Percentiles rank a stretch among this genome's conserved stretches.
phyloP scores from a whole-genome alignment of 2,113 vertebrate species.

The Aleadryas rufinucha region DNA sequence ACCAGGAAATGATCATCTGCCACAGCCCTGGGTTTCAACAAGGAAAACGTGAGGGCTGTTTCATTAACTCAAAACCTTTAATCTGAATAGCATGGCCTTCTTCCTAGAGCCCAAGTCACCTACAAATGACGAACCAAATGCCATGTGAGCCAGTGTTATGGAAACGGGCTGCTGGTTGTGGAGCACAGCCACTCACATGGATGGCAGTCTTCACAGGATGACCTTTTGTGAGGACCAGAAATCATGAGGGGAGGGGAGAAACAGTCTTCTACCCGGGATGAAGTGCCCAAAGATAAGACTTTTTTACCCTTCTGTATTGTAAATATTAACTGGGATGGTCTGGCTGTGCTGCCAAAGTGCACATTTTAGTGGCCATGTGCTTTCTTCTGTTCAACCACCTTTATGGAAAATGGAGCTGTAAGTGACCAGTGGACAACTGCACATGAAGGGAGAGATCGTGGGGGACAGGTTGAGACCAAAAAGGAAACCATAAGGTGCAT shows the following conservation, averaged over 20 bases:
- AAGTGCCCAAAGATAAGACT: neutral
- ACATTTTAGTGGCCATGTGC: neutral
- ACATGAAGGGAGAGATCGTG: neutral
- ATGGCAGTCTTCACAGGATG: neutral
- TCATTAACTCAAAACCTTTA: neutral
- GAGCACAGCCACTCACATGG: accelerated
- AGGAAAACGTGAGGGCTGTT: neutral
- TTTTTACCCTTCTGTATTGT: neutral
- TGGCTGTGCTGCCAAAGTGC: neutral
- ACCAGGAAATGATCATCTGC: neutral
- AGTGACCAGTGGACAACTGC: neutral
- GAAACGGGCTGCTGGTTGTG: neutral
- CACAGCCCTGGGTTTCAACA: neutral
- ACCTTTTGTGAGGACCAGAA: neutral
- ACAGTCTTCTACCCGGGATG: neutral
- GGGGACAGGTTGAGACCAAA: neutral
- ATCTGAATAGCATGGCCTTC: neutral
- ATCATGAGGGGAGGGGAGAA: neutral
- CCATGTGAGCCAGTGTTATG: neutral
- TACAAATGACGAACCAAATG: neutral
- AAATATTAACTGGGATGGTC: neutral
- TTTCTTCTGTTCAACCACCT: neutral
- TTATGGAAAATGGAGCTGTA: neutral
- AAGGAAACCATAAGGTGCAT: neutral
- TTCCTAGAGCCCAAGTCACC: neutral